phyloP scores from a whole-genome alignment of 2,797 vertebrate species.

The Ispidina picta region DNA sequence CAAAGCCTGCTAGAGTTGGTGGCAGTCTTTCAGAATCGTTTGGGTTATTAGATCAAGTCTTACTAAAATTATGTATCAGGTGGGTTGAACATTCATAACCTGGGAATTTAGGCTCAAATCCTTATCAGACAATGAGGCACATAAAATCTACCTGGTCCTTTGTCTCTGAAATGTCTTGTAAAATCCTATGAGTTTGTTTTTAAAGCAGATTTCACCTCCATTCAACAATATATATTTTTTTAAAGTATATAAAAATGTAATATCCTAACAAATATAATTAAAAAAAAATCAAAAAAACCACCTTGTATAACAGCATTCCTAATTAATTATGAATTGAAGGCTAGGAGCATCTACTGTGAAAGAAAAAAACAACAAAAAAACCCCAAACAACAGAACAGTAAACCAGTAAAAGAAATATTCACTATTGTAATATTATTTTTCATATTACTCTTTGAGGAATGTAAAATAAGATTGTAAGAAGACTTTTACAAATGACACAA shows the following conservation, averaged over 20 bases:
- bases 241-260: not conserved
- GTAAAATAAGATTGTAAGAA: not conserved
- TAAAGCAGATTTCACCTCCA: not conserved
- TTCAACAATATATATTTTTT: not conserved
- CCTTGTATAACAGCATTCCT: not conserved
- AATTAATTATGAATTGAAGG: not conserved
- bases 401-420: not conserved
- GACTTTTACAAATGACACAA: not conserved
- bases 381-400: not conserved
- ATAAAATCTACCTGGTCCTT: not conserved
- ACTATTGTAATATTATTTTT: not conserved
- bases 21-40: not conserved
- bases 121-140: not conserved
- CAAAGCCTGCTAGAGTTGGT: not conserved
- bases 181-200: not conserved
- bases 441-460: accelerated
- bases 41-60: not conserved
- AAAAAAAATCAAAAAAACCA: not conserved
- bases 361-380: not conserved
- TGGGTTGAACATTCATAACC: constrained; percentile 1
- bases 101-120: not conserved
- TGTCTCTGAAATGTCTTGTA: not conserved
- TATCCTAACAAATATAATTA: not conserved
- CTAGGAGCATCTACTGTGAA: not conserved
- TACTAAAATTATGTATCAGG: constrained; percentile 22